These are phyloP conservation scores for Tolmerus cingulatus DNA, from an alignment of 2,888 invertebrate genomes.

Conservation along the genomic window DNA sequence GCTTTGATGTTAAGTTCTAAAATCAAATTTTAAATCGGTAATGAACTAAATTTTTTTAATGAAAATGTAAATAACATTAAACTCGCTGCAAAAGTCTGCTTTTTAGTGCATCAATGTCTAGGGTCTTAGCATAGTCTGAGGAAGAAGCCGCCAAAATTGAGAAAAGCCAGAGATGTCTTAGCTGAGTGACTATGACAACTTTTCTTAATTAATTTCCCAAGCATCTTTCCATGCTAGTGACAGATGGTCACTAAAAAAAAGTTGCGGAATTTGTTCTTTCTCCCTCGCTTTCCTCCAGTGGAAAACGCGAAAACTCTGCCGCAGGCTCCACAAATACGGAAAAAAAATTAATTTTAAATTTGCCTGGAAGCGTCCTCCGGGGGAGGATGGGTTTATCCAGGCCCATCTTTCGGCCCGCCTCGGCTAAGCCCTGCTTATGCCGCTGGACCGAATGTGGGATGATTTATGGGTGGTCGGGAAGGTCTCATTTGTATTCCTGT, in stretches of 20 bases:
- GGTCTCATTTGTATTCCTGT: constrained; percentile 42
- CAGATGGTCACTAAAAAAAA: constrained; percentile 24
- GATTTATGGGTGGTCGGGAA: constrained; percentile 37
- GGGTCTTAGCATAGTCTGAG: neutral
- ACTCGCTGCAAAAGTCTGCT: neutral
- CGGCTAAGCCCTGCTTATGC: neutral
- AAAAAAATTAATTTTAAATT: constrained; percentile 40
- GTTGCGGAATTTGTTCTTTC: neutral
- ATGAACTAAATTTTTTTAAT: neutral
- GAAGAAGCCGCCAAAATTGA: neutral
- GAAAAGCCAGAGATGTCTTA: neutral
- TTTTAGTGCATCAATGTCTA: neutral
- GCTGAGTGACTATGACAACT: neutral
- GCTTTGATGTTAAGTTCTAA: too few relatives aligned
- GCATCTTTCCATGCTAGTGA: neutral
- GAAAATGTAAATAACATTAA: neutral
- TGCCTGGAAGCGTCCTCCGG: neutral
- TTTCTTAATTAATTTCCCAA: constrained; percentile 35
- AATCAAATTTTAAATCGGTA: neutral
- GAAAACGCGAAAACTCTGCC: neutral
- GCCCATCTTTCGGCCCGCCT: neutral
- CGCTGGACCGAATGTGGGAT: constrained; percentile 27
- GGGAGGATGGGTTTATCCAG: neutral
- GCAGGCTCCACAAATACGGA: neutral
- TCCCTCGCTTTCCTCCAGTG: too few relatives aligned